A percentile compares a stretch with the other conserved stretches of the same genome.
These are phyloP conservation scores for Tyrannus savana DNA, from an alignment of 2,113 vertebrate species.

Conservation along the genomic window DNA sequence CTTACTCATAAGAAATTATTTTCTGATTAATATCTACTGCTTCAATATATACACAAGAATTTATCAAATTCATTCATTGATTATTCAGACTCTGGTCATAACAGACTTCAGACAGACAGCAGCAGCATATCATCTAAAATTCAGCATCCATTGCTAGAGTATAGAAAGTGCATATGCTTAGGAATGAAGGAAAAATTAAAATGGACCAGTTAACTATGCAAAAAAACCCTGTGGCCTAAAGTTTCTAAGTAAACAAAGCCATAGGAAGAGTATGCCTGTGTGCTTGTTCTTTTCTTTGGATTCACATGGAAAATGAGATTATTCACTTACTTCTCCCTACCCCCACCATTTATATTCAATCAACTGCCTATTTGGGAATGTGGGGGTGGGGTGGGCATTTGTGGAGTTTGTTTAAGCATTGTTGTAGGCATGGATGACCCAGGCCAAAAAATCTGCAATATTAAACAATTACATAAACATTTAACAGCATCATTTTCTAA, in stretches of 20 bases:
- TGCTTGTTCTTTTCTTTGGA: not conserved
- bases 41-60: not conserved
- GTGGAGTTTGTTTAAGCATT: not conserved
- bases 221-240: not conserved
- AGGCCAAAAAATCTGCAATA: not conserved
- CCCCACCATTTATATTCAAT: accelerated
- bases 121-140: not conserved
- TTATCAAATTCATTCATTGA: not conserved
- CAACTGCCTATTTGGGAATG: not conserved
- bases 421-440: not conserved
- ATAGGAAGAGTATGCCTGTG: not conserved
- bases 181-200: not conserved
- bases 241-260: not conserved
- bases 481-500: not conserved
- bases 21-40: not conserved
- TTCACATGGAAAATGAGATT: not conserved
- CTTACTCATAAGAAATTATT: not conserved
- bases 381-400: accelerated
- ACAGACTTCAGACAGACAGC: not conserved
- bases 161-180: not conserved
- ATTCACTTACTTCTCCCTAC: not conserved
- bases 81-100: not conserved
- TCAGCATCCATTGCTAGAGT: not conserved
- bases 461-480: not conserved
- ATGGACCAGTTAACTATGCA: not conserved